Evolutionary conservation across 2,113 vertebrate genomes (phyloP).

Genomic region (Trogon melanurus): DNA sequence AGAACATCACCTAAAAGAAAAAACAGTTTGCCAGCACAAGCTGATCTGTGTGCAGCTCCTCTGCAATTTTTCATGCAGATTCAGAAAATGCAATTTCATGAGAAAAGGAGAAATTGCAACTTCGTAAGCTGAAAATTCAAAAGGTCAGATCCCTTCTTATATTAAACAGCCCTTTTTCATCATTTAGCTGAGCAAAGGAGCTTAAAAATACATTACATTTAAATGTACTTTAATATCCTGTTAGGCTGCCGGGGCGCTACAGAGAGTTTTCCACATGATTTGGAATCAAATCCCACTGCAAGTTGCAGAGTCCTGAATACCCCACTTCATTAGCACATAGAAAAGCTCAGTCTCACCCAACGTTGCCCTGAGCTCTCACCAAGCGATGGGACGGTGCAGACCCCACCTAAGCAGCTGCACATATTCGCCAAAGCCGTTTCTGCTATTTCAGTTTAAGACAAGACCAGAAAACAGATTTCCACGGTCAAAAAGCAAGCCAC

Average conservation of each 20-base stretch:
- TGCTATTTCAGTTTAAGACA: not conserved
- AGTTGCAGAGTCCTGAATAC: not conserved
- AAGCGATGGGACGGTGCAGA: not conserved
- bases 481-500: not conserved
- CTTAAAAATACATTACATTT: slow-evolving; percentile 38
- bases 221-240: slow-evolving; percentile 9
- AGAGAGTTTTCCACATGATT: not conserved
- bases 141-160: not conserved
- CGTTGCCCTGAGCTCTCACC: not conserved
- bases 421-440: not conserved
- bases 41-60: not conserved
- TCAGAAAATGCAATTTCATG: slow-evolving; percentile 27
- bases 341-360: not conserved
- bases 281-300: not conserved
- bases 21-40: slow-evolving; percentile 29
- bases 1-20: slow-evolving; percentile 43
- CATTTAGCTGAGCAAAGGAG: slow-evolving; percentile 8
- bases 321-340: not conserved
- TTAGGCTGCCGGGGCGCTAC: not conserved
- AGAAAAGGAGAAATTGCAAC: slow-evolving; percentile 33
- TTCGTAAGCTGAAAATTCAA: not conserved
- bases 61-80: slow-evolving; percentile 54
- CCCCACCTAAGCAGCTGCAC: not conserved
- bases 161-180: not conserved
- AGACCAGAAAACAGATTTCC: not conserved